Percentiles rank a stretch among this genome's conserved stretches.
phyloP scores from a whole-genome alignment of 2,888 invertebrate genomes.

The Adela reaumurella region DNA sequence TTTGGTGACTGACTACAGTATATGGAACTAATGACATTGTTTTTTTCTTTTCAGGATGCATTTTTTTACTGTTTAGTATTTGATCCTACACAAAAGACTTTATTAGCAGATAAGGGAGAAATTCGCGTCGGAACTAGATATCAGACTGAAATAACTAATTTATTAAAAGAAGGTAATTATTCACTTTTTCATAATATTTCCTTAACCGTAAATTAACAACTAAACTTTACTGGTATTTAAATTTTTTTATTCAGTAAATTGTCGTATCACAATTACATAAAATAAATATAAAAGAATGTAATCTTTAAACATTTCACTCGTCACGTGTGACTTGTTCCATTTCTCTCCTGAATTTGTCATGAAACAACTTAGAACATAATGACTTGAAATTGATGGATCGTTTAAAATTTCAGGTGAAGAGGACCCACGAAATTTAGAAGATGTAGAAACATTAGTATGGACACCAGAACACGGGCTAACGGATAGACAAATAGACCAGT shows the following conservation, averaged over 20 bases:
- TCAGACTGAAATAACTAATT: conserved; percentile 89
- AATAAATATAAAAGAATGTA: too few species aligned
- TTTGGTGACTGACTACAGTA: too few species aligned
- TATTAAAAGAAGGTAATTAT: conserved; percentile 70
- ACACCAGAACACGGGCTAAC: conserved; percentile 87
- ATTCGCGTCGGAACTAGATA: conserved; percentile 90
- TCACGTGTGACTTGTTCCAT: too few species aligned
- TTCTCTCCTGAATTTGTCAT: too few species aligned
- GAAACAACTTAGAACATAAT: too few species aligned
- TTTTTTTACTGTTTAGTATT: conserved; percentile 99
- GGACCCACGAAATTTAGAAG: conserved; percentile 63
- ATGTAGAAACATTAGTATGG: conserved; percentile 92
- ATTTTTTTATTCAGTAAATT: too few species aligned
- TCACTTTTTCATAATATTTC: too few species aligned
- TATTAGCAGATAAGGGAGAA: conserved; percentile 98
- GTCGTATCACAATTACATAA: too few species aligned
- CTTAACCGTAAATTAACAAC: too few species aligned
- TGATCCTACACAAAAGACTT: conserved; percentile 97
- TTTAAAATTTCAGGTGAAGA: conserved; percentile 58
- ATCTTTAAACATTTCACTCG: too few species aligned
- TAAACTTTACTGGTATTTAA: too few species aligned
- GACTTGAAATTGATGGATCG: too few species aligned
- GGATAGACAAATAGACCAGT: conserved; percentile 98
- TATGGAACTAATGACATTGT: conserved; percentile 10
- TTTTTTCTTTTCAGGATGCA: conserved; percentile 75